Conservation (phyloP, 2,888 invertebrate species). For the Mesorhabditis sp. region DNA sequence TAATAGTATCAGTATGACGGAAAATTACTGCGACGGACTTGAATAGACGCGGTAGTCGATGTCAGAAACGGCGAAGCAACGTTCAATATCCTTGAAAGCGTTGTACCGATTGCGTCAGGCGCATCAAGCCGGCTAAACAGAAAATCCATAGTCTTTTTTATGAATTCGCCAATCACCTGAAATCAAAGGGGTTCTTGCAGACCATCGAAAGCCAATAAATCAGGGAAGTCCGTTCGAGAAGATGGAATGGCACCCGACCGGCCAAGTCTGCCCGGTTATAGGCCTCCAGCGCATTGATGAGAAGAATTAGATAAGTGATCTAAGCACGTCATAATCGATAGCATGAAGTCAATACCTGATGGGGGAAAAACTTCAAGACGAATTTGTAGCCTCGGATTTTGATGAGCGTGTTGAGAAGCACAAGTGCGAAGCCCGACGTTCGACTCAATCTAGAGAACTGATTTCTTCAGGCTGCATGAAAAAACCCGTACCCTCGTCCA, state of each 20-base stretch:
- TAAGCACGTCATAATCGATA: neutral
- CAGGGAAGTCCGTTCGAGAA: slow-evolving; percentile 27
- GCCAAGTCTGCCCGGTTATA: no score
- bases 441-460: slow-evolving; percentile 7
- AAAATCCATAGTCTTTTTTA: neutral
- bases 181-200: slow-evolving; percentile 54
- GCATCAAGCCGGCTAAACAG: slow-evolving; percentile 22
- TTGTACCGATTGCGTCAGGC: slow-evolving; percentile 25
- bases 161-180: slow-evolving; percentile 25
- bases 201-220: slow-evolving; percentile 53
- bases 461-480: neutral
- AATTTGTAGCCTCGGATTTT: slow-evolving; percentile 38
- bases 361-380: slow-evolving; percentile 31
- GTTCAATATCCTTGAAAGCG: slow-evolving; percentile 31
- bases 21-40: slow-evolving; percentile 15
- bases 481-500: neutral
- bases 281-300: no score
- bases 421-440: slow-evolving; percentile 21
- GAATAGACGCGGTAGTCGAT: slow-evolving; percentile 26
- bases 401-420: slow-evolving; percentile 18
- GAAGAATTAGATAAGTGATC: no score
- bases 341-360: slow-evolving; percentile 22
- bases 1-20: neutral
- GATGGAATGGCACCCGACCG: neutral
- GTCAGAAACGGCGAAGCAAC: slow-evolving; percentile 29